Evolutionary conservation across 2,888 invertebrate genomes (phyloP), one percentile per base, ranked within the genome.

Genomic region (Metallyticus violacea): DNA sequence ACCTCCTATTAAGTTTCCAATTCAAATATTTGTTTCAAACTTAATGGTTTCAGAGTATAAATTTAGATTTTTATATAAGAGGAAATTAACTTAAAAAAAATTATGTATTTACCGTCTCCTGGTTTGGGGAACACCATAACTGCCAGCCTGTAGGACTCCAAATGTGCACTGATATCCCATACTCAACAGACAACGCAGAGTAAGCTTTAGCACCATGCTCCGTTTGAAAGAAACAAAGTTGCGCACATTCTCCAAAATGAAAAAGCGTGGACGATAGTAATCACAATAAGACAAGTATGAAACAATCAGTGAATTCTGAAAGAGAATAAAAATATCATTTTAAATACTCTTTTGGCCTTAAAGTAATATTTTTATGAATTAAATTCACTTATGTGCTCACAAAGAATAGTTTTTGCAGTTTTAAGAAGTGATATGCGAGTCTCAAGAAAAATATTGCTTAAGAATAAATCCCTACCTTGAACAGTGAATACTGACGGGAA

Each of bases 161-260:
- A 97, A 97, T 0, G 97, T 95, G 89, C 96, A 97, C 91, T 97
- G 97, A 90, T 97, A 97, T 0, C 97, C 97, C 96, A 97, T 97
- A 84, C 95, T 94, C 30, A 97, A 90, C 25, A 97, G 92, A 88
- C 97, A 96, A 1, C 96, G 92, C 76, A 97, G 91, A 0, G 97
- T 96, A 88, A 97, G 91, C 91, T 97, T 97, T 85, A 97, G 91
- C 28, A 97, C 96, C 95, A 97, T 95, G 79, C 95, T 95, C 87
- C 94, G 94, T 90, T 97, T 97, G 91, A 96, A 97, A 0, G 96
- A 95, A 0, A 97, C 96, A 91, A 97, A 97, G 91, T 97, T 97
- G 82, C 97, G 92, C 0, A 97, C 97, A 90, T 97, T 97, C 91
- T 97, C 97, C 90, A 97, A 92, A 28, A 97, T 93, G 90, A 97